These are phyloP conservation scores for Schrankia costaestrigalis DNA, from an alignment of 2,888 invertebrate species.

Conservation along the genomic window DNA sequence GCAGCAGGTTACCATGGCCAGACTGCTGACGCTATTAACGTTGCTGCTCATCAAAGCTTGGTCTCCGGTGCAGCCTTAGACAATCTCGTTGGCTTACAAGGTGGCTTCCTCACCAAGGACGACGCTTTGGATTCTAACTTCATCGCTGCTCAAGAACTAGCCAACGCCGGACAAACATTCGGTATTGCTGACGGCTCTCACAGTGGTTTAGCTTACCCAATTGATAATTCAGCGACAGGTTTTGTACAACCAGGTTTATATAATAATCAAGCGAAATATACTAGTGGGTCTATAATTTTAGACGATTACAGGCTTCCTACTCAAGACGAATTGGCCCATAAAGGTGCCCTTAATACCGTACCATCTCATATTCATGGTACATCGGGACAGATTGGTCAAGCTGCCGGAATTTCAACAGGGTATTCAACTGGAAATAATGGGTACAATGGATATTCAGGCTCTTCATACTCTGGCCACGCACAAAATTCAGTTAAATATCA, in stretches of 20 bases:
- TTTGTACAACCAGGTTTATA: slow-evolving; percentile 59
- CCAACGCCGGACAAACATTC: slow-evolving; percentile 37
- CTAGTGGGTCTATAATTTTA: slow-evolving; percentile 66
- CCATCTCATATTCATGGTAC: slow-evolving; percentile 8
- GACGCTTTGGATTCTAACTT: slow-evolving; percentile 64
- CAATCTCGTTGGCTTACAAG: slow-evolving; percentile 72
- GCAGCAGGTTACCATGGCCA: slow-evolving; percentile 71
- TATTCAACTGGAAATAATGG: slow-evolving; percentile 10
- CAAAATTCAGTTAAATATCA: slow-evolving; percentile 38
- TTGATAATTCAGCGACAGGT: slow-evolving; percentile 38
- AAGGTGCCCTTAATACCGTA: slow-evolving; percentile 11
- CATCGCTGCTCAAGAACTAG: slow-evolving; percentile 63
- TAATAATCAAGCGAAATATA: slow-evolving; percentile 50
- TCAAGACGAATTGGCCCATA: slow-evolving; percentile 33
- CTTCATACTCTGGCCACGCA: slow-evolving; percentile 10
- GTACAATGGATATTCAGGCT: slow-evolving; percentile 7
- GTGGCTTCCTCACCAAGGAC: slow-evolving; percentile 52
- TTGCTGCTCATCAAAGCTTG: slow-evolving; percentile 72
- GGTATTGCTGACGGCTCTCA: slow-evolving; percentile 29
- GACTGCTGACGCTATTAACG: slow-evolving; percentile 70
- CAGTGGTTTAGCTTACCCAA: slow-evolving; percentile 32
- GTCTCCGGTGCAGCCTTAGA: slow-evolving; percentile 67
- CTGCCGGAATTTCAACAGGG: slow-evolving; percentile 9
- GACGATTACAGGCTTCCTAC: slow-evolving; percentile 68
- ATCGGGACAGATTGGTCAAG: slow-evolving; percentile 7